These are phyloP conservation scores for Squalus acanthias DNA, from an alignment of 2,797 vertebrate genomes.

Conservation along the genomic window DNA sequence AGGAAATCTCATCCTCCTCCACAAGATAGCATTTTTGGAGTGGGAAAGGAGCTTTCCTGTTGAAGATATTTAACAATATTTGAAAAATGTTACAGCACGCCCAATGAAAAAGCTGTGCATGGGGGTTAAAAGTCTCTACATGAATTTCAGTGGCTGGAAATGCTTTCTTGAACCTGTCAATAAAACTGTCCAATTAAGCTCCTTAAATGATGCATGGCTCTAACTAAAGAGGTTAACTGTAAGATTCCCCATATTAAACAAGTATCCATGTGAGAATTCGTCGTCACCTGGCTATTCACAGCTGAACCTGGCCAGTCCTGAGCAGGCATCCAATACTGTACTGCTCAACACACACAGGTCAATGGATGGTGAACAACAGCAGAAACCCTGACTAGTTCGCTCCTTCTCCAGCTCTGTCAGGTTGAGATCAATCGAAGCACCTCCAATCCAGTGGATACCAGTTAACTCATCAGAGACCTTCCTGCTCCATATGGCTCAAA, in stretches of 20 bases:
- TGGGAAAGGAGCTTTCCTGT: neutral
- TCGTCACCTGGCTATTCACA: too few relatives aligned
- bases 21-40: neutral
- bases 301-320: neutral
- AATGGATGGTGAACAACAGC: neutral
- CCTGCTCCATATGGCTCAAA: too few relatives aligned
- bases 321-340: neutral
- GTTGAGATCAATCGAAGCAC: neutral
- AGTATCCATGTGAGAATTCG: too few relatives aligned
- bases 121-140: neutral
- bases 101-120: neutral
- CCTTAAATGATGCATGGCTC: neutral
- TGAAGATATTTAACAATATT: neutral
- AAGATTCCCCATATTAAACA: too few relatives aligned
- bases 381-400: neutral
- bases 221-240: too few relatives aligned
- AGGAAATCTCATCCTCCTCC: neutral
- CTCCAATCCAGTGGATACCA: neutral
- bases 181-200: neutral
- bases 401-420: neutral
- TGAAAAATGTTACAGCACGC: neutral
- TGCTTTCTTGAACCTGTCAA: neutral
- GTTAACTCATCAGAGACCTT: neutral
- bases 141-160: neutral
- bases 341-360: neutral